Evolutionary conservation across 2,113 vertebrate species (phyloP), one percentile per base, ranked within the genome.

Genomic region (Athene cunicularia): DNA sequence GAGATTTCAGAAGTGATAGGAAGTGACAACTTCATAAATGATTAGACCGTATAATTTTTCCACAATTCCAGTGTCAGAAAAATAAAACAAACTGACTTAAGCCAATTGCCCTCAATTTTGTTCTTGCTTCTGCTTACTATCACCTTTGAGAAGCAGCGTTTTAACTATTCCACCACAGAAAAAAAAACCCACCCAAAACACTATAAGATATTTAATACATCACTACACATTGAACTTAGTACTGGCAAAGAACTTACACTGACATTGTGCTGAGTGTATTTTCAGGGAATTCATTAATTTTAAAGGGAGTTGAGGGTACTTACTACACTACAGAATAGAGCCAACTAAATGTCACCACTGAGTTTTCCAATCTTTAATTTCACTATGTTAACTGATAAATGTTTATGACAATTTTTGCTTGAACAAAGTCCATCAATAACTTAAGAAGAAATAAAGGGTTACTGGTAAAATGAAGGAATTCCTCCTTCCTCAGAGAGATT

Each of bases 201-300:
- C 1, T 9, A 0, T 4, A 59, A 53, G 14, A 10, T 14, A 22
- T n/a, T 77, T 75, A n/a, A 59, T 72, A 37, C 1, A 14, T 41
- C 3, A 41, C 12, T 59, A 33, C 8, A n/a, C 5, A 14, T 2
- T 22, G 1, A 80, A 33, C 3, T 60, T 73, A 1, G 3, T 43
- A 9, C 8, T 3, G 1, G 5, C 7, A 80, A 71, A 75, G 13
- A 80, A 6, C 3, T 83, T 75, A 6, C 37, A 21, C 26, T 59
- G 9, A 11, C 3, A 3, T 7, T 8, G 6, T 4, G 3, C 17
- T 0, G 0, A 91, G 4, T 2, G 5, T 4, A 26, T 53, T 85
- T 96, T 71, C 64, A 82, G 16, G 8, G 9, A 88, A 62, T 71
- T 49, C 7, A 32, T 30, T 84, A 11, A 33, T 27, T 70, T 74